phyloP scores from a whole-genome alignment of 1,140 invertebrate species.

The Zaprionus ornatus region DNA sequence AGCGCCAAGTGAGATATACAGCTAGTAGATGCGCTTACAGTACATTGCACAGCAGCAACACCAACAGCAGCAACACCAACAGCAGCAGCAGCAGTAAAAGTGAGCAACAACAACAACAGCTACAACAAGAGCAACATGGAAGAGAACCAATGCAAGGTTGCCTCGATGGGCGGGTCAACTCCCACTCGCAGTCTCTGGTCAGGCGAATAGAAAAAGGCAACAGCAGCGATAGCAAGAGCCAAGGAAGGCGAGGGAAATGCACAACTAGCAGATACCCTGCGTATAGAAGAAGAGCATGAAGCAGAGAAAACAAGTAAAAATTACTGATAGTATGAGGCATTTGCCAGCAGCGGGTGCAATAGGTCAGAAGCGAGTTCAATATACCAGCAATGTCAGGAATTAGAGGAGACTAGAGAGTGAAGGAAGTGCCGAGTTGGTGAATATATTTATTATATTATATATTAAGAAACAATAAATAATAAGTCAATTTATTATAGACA shows the following conservation, averaged over 20 bases:
- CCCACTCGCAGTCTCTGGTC: not conserved
- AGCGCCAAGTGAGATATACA: slow-evolving; percentile 28
- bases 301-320: not conserved
- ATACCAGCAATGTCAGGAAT: too few relatives aligned
- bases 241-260: not conserved
- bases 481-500: too few relatives aligned
- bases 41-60: slow-evolving; percentile 77
- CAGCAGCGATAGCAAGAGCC: not conserved
- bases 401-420: too few relatives aligned
- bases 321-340: accelerated
- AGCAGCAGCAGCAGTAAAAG: slow-evolving; percentile 56
- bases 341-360: too few relatives aligned
- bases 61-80: slow-evolving; percentile 49
- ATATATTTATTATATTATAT: too few relatives aligned
- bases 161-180: not conserved
- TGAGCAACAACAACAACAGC: slow-evolving; percentile 64
- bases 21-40: slow-evolving; percentile 72
- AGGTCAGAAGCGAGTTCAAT: too few relatives aligned
- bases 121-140: slow-evolving; percentile 26
- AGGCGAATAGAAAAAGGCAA: slow-evolving; percentile 8
- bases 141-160: slow-evolving; percentile 11
- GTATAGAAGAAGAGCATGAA: not conserved
- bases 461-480: too few relatives aligned
- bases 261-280: not conserved
- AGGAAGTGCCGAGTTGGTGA: too few relatives aligned